Evolutionary conservation across 2,113 vertebrate genomes (phyloP).

Genomic region (Guaruba guarouba): DNA sequence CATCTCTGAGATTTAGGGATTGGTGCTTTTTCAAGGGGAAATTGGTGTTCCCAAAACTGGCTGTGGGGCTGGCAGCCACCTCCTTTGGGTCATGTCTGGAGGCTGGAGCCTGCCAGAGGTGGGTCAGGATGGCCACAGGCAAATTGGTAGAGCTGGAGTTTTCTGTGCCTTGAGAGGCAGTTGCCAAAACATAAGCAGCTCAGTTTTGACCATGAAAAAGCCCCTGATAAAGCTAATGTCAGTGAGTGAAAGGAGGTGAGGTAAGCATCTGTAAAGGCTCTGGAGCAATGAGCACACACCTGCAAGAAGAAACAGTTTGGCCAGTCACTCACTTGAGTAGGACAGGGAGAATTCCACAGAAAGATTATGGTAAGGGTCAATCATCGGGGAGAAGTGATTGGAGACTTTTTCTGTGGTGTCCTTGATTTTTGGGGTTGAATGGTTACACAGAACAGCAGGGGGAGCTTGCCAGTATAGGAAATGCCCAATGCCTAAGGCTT

Average conservation of each 20-base stretch:
- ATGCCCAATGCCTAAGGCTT: not conserved
- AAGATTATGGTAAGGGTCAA: not conserved
- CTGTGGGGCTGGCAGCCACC: not conserved
- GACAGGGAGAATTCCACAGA: not conserved
- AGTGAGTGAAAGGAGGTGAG: not conserved
- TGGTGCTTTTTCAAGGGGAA: not conserved
- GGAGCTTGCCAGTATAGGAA: not conserved
- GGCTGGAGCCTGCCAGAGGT: rapidly evolving
- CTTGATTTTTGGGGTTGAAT: not conserved
- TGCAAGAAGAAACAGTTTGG: not conserved
- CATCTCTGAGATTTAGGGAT: not conserved
- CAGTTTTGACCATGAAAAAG: not conserved
- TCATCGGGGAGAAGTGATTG: not conserved
- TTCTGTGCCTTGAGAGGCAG: not conserved
- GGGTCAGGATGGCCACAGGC: not conserved
- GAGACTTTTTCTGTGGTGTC: not conserved
- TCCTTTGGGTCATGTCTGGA: not conserved
- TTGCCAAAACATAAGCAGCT: not conserved
- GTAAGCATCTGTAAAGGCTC: not conserved
- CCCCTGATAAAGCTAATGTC: not conserved
- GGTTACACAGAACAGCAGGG: not conserved
- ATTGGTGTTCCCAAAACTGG: not conserved
- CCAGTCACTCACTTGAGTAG: not conserved
- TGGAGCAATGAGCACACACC: not conserved
- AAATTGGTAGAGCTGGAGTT: rapidly evolving